Percentiles rank a stretch among this genome's conserved stretches.
Conservation (phyloP, 1,140 invertebrate genomes). For the Teleopsis dalmanni region DNA sequence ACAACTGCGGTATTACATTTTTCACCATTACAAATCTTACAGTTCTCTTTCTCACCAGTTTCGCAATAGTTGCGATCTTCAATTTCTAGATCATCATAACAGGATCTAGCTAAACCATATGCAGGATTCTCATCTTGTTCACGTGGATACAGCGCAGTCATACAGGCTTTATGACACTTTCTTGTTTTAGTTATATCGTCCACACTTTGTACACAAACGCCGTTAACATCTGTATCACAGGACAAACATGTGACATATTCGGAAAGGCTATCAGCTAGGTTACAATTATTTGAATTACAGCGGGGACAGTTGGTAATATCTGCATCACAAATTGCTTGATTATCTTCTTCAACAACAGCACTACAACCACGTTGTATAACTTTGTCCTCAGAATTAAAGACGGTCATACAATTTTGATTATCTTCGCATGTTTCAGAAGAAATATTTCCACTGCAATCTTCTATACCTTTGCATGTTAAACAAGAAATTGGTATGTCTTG, state of each 20-base stretch:
- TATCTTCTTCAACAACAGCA: constrained; percentile 5
- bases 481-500: constrained; percentile 28
- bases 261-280: constrained; percentile 19
- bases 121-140: constrained; percentile 21
- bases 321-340: constrained; percentile 18
- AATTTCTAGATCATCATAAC: constrained; percentile 28
- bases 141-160: constrained; percentile 23
- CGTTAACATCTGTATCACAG: constrained; percentile 26
- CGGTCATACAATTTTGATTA: constrained; percentile 29
- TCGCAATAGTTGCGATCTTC: constrained; percentile 24
- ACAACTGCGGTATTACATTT: constrained; percentile 27
- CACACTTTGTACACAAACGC: constrained; percentile 11
- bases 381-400: constrained; percentile 20
- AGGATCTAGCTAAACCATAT: constrained; percentile 26
- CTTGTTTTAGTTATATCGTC: constrained; percentile 18
- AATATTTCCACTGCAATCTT: constrained; percentile 13
- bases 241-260: constrained; percentile 28
- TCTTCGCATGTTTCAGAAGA: constrained; percentile 13
- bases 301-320: constrained; percentile 23
- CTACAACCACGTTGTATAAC: constrained; percentile 29
- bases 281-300: constrained; percentile 40
- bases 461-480: constrained; percentile 15
- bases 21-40: constrained; percentile 17
- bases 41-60: constrained; percentile 16
- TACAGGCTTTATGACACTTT: constrained; percentile 23